Base-by-base conservation (phyloP, 2,797 vertebrate genomes). In the Diceros bicornis region DNA sequence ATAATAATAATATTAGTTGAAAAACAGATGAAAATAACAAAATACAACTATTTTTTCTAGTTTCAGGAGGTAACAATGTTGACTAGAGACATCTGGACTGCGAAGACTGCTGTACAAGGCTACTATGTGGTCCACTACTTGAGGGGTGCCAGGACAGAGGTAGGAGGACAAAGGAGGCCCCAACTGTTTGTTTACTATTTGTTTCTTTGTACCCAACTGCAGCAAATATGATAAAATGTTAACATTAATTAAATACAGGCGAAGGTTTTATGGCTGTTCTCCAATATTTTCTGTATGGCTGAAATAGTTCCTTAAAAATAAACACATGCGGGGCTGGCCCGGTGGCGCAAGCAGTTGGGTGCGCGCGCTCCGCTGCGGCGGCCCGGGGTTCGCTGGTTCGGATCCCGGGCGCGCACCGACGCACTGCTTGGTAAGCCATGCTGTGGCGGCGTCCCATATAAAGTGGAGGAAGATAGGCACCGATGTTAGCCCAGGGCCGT, bases 231-330 rank as follows among this genome's bases (percentile, higher is more conserved):
- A 34, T 62, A 87, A 75, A 83, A 91, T 13, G 74, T 10, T 41
- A 85, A 16, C 32, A 91, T 52, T 78, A 90, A 85, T 64, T 57
- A 90, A 64, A 89, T 64, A 78, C 2, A 68, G 50, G 41, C 17
- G 23, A 74, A 74, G n/a, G 59, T 50, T 90, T 85, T 59, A 72
- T 50, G 50, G 50, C 61, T 91, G 14, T 55, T 62, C 29, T 59
- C 29, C 83, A 34, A 61, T 69, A 62, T 71, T 87, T 29, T 95
- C 89, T 59, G 20, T 20, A 47, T 57, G 62, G 34, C 59, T 71
- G 32, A 88, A 62, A 55, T 77, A 89, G 21, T 75, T 96, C 83
- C 61, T 94, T 94, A 82, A 88, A 91, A 77, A 64, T 71, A 77
- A 50, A 57, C 37, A 81, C 0, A 44, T 62, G 68, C n/a, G n/a